Percentiles rank a stretch among this genome's conserved stretches.
These are phyloP conservation scores for Labroides dimidiatus DNA, from an alignment of 2,797 vertebrate species.

Conservation along the genomic window DNA sequence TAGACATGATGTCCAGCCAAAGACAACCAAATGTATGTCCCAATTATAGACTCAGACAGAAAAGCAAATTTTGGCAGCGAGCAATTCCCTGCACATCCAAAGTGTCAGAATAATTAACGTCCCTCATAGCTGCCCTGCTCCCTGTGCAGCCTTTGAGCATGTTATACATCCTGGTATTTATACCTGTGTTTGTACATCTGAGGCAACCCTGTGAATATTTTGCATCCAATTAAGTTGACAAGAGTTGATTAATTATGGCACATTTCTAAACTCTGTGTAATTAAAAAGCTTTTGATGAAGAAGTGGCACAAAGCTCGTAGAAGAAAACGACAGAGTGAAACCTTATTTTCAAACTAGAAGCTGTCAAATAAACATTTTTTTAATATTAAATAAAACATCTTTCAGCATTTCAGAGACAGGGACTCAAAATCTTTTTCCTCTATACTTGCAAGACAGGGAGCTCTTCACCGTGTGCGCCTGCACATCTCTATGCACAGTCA, in stretches of 20 bases:
- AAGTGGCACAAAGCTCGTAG: too few species aligned
- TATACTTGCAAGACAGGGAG: not conserved
- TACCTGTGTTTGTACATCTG: not conserved
- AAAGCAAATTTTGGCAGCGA: not conserved
- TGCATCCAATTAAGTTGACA: constrained; percentile 61
- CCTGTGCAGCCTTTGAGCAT: constrained; percentile 3
- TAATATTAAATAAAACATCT: too few species aligned
- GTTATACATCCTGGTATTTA: not conserved
- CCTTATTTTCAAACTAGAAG: too few species aligned
- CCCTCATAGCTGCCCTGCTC: not conserved
- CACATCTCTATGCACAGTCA: constrained; percentile 10
- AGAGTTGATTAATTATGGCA: constrained; percentile 49
- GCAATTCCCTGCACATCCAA: constrained; percentile 18
- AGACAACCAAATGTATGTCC: constrained; percentile 8
- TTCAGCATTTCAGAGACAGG: too few species aligned
- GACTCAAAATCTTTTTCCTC: not conserved
- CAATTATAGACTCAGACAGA: constrained; percentile 32
- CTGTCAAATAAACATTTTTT: too few species aligned
- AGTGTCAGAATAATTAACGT: constrained; percentile 20
- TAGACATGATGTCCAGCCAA: constrained; percentile 11
- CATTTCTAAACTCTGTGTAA: constrained; percentile 54
- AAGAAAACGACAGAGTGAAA: too few species aligned
- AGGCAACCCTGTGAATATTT: constrained; percentile 21
- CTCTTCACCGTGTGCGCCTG: constrained; percentile 5
- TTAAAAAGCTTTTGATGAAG: constrained; percentile 44